These are phyloP conservation scores for Zaprionus capensis DNA, from an alignment of 1,140 invertebrate species.

Conservation along the genomic window DNA sequence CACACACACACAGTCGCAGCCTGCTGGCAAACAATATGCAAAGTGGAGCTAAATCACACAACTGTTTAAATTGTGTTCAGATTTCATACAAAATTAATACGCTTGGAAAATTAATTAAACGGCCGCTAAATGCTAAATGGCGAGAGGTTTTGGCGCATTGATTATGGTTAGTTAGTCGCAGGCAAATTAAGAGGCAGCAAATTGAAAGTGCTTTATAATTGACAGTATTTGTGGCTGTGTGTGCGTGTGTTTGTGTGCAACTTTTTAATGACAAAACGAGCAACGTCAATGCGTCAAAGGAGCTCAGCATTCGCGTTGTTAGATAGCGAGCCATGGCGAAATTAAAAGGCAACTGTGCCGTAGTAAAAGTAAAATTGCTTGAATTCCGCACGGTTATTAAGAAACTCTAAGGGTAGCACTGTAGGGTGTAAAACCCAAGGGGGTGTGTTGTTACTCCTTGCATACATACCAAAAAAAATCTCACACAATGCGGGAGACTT, in stretches of 20 bases:
- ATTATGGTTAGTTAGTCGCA: conserved; percentile 65
- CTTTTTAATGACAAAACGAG: conserved; percentile 32
- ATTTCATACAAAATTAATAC: conserved; percentile 67
- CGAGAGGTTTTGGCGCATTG: conserved; percentile 37
- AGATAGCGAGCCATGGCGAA: conserved; percentile 53
- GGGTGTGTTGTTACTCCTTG: neutral
- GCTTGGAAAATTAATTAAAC: conserved; percentile 66
- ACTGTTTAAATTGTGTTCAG: conserved; percentile 55
- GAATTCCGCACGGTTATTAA: conserved; percentile 44
- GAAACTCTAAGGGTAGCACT: conserved; percentile 29
- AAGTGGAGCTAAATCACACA: conserved; percentile 17
- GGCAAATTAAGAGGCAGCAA: conserved; percentile 30
- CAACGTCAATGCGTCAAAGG: conserved; percentile 26
- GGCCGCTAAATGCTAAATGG: conserved; percentile 50
- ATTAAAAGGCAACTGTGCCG: conserved; percentile 56
- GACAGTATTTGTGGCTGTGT: conserved; percentile 38
- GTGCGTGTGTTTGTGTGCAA: conserved; percentile 8
- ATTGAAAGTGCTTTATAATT: conserved; percentile 43
- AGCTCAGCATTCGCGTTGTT: conserved; percentile 48
- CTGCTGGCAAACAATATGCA: conserved; percentile 29
- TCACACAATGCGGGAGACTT: conserved; percentile 25
- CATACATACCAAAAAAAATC: neutral
- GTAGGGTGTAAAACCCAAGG: neutral
- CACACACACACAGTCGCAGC: neutral
- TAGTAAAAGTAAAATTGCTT: conserved; percentile 39